Base-by-base conservation (phyloP, 2,113 vertebrate species). In the Paedocypris sp. region DNA sequence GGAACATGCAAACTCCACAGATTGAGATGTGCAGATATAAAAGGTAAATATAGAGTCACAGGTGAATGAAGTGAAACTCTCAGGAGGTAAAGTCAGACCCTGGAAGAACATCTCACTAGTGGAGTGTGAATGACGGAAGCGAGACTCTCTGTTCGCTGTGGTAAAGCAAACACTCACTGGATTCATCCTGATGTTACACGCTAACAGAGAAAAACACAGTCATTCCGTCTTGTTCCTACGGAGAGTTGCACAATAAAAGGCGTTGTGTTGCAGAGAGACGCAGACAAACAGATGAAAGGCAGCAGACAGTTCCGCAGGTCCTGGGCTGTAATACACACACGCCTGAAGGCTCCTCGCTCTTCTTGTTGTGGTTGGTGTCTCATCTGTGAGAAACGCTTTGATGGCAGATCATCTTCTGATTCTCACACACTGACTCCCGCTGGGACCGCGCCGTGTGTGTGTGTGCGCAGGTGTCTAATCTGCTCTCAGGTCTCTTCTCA, bases 391-490 rank as follows among this genome's bases (percentile, higher is more conserved):
- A 12, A n/a, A 36, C 10, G 35, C 52, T 56, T 56, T 41, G 23
- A 56, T 28, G 52, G 29, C 22, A 56, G 36, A 28, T 56, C 39
- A 56, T 56, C 25, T 41, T 41, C 36, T 29, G 10, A 64, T 38
- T 45, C 25, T 38, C 47, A 43, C 29, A 59, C 29, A 23, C 13
- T 51, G 26, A 22, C 22, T 46, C 41, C 31, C 22, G 31, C 36
- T 62, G 48, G 42, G 48, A 36, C 52, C 26, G 22, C 52, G 11
- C 23, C 26, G 35, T 41, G 52, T 19, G 23, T 41, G 7, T 23
- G 20, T 41, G 51, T 54, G 35, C 42, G 46, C 19, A 59, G 35
- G 43, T 58, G 62, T 53, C 50, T 38, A 33, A 3, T 41, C 35
- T 56, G 22, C 41, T 22, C 19, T 18, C 36, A 56, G 52, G 10